Conservation (phyloP, 1,140 invertebrate species). For the Oreohelix idahoensis region DNA sequence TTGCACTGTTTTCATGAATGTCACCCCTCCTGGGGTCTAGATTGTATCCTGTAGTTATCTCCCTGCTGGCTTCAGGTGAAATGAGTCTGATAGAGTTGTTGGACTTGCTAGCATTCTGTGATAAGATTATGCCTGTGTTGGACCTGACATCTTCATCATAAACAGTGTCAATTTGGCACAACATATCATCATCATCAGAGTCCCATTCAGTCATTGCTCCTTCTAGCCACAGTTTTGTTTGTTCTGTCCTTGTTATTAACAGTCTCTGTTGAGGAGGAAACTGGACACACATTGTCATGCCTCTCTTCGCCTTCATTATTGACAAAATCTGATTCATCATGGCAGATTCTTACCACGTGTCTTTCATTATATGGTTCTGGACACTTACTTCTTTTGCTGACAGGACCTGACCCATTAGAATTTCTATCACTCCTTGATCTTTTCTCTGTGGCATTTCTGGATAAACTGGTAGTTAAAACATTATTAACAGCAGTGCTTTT, state of each 20-base stretch:
- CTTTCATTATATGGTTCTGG: neutral
- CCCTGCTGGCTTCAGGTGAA: neutral
- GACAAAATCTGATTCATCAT: neutral
- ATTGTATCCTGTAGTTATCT: neutral
- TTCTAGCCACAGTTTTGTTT: neutral
- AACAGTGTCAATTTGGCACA: constrained; percentile 21
- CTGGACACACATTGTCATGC: neutral
- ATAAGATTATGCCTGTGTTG: neutral
- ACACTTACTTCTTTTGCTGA: neutral
- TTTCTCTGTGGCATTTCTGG: neutral
- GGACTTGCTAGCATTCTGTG: neutral
- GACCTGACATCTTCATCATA: neutral
- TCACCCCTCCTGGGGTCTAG: neutral
- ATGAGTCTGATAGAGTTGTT: neutral
- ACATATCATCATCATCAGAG: constrained; percentile 28
- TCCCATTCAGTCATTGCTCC: neutral
- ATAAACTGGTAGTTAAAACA: constrained; percentile 13
- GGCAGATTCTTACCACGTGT: neutral
- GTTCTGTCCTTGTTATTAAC: neutral
- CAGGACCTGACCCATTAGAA: neutral
- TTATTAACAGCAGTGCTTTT: neutral
- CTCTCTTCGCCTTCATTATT: neutral
- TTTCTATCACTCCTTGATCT: neutral
- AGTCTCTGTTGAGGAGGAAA: neutral
- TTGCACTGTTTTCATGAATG: neutral